Base-by-base conservation (phyloP, 2,888 invertebrate genomes). In the Phanerotoma sp. region DNA sequence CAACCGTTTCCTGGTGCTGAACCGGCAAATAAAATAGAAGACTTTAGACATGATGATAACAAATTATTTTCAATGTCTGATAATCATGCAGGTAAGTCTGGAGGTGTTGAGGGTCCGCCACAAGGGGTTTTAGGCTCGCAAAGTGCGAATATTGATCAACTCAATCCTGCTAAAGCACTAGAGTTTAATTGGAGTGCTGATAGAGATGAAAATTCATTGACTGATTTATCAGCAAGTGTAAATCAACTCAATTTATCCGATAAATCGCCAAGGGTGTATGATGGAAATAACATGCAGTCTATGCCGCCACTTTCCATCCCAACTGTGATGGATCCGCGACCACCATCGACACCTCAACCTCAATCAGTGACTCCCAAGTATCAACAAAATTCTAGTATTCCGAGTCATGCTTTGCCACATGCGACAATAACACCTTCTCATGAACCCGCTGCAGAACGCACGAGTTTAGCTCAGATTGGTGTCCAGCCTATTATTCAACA, bases 211-310 rank as follows among this genome's bases (percentile, higher is more conserved):
- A 62, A 61, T 44, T 63, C 65, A 32, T 53, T 62, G 22, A 55
- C 59, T 4, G 73, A 73, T 22, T 54, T 75, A 46, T 58, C 73
- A 2, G 53, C 59, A 22, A 66, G 62, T 22, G 58, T 77, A 2
- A 63, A 66, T 48, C 73, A 77, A 41, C 51, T 77, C 49, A 70
- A 46, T 51, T 49, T 77, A 18, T 62, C 56, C 15, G 59, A 59
- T 18, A 67, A 66, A 4, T 47, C 59, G 3, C 13, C 54, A 2
- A n/a, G n/a, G n/a, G n/a, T n/a, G n/a, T n/a, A n/a, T n/a, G n/a
- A n/a, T n/a, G n/a, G n/a, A n/a, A n/a, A n/a, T n/a, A n/a, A n/a
- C n/a, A n/a, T n/a, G n/a, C n/a, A n/a, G n/a, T n/a, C n/a, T n/a
- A n/a, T n/a, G n/a, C n/a, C n/a, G n/a, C n/a, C n/a, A n/a, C n/a